A percentile compares a stretch with the other conserved stretches of the same genome.
Conservation (phyloP, 2,888 invertebrate genomes). For the Electrophaes corylata region DNA sequence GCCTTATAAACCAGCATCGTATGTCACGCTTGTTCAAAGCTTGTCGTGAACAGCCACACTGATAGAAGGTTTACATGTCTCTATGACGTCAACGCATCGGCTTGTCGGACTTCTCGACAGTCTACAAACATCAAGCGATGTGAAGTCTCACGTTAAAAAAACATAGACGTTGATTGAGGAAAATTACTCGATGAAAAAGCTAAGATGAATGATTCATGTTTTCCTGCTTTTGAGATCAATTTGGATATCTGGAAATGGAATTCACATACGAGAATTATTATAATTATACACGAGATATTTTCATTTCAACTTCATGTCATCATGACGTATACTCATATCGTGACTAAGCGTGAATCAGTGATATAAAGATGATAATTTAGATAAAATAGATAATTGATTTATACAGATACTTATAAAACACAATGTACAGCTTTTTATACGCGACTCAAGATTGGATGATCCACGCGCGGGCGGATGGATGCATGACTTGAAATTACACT, state of each 20-base stretch:
- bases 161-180: slow-evolving; percentile 64
- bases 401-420: background rate
- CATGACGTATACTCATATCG: background rate
- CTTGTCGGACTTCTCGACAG: slow-evolving; percentile 80
- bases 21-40: slow-evolving; percentile 40
- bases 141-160: slow-evolving; percentile 71
- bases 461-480: background rate
- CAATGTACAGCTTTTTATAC: background rate
- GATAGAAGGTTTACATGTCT: slow-evolving; percentile 72
- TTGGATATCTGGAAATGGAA: background rate
- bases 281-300: background rate
- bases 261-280: background rate
- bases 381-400: no score
- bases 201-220: slow-evolving; percentile 31
- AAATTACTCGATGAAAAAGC: slow-evolving; percentile 47
- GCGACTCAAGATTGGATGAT: background rate
- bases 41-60: slow-evolving; percentile 50
- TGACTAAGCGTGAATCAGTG: background rate
- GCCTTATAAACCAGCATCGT: slow-evolving; percentile 57
- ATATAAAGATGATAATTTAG: background rate
- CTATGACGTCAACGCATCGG: slow-evolving; percentile 82
- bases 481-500: slow-evolving; percentile 1
- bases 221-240: background rate
- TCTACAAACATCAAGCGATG: slow-evolving; percentile 74
- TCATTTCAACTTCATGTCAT: background rate